Evolutionary conservation across 2,888 invertebrate species (phyloP), one percentile per base, ranked within the genome.

Genomic region (Troides aeacus): DNA sequence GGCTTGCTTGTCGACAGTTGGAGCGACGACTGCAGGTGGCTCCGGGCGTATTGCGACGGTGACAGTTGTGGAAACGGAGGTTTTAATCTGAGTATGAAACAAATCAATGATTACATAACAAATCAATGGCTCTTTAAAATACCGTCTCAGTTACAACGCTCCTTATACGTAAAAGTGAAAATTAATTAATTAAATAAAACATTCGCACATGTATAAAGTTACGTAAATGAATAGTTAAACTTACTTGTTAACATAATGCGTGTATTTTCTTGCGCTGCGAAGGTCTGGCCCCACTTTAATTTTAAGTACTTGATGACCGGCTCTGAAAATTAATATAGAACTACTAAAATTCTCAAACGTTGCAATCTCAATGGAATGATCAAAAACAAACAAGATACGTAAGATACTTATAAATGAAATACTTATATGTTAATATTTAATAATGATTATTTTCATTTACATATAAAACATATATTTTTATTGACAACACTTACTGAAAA

Each of bases 261-360:
- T 90, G 0, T 82, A 79, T 70, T 86, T 87, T 46, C 90, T 84
- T 0, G 90, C 84, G 70, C 83, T 90, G 23, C 92, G 81, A 68
- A 90, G 90, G 69, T 91, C 90, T 0, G 90, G 90, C 0, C 89
- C 90, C 8, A 87, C 80, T 76, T 90, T 91, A 3, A 87, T 84
- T 81, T 86, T 89, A 24, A 85, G 81, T 62, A 83, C 78, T 72
- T 84, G 83, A 72, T 85, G 85, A 70, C 73, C 82, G 23, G 86
- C 80, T 68, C 91, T 91, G 86, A 83, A 84, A 59, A 0, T 61
- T 39, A 39, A 30, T 62, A 39, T 10, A 39, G 10, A 39, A 39
- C 7, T 39, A 39, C 8, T 39, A 39, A 10, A 39, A 39, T 30
- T 30, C 30, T 30, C 30, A 30, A 30, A 30, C 30, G 30, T 30